Evolutionary conservation across 1,140 invertebrate genomes (phyloP), one percentile per base, ranked within the genome.

Genomic region (Drosophila orena): DNA sequence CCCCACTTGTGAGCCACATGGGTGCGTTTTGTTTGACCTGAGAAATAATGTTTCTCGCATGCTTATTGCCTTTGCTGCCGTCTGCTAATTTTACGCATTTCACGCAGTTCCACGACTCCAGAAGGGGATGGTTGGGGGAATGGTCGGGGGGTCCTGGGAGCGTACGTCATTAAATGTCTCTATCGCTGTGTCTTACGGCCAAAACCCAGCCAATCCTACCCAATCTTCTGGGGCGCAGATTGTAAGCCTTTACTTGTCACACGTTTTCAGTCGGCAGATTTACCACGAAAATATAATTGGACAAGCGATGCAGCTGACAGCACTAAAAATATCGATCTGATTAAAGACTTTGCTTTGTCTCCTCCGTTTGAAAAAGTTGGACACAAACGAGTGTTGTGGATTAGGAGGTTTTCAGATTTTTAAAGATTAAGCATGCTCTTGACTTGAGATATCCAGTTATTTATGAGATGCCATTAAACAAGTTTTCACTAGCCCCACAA

Each of bases 1-100:
- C 35, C 8, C 12, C 14, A 15, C 10, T 10, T 11, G n/a, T 14
- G 15, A 50, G 15, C 30, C 15, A 38, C 37, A 35, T 89, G 83
- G 83, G 83, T 65, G 83, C 84, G 83, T 83, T 86, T 86, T 89
- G 84, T 86, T 89, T 86, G 83, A 71, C 69, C 66, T 62, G 75
- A 79, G 71, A 84, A 89, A 84, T 86, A 89, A 86, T 86, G 66
- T 72, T 81, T 55, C 66, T 81, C 76, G 83, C 84, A 86, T 86
- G 81, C 70, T 77, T 81, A 85, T 81, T 75, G 78, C 62, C 64
- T n/a, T 22, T 3, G 8, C 58, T 34, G 34, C 59, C 57, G 69
- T 68, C 68, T 86, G 81, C 81, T 85, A 85, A 85, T 85, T 85
- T 85, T 66, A 81, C 79, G 74, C 74, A 75, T 75, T 75, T 75